Evolutionary conservation across 1,140 invertebrate species (phyloP), one percentile per base, ranked within the genome.

Genomic region (Aphelenchoides besseyi): DNA sequence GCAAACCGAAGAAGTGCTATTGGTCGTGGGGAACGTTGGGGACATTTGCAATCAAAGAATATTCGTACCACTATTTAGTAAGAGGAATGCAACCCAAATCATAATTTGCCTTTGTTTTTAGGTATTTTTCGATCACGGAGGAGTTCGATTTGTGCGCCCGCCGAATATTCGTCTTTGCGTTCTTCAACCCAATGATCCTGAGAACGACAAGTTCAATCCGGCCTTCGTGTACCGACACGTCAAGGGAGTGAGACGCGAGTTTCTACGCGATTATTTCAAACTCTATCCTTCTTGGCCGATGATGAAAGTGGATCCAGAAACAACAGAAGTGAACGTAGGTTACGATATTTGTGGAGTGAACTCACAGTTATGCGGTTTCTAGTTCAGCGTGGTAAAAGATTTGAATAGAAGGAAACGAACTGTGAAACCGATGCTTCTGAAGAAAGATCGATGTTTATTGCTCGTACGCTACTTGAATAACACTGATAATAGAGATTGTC

Each of bases 11-110:
- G 5, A 23, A 29, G 5, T 28, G 5, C 18, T 59, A 35, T 16
- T 66, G 63, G 63, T 16, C 16, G 30, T 66, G 63, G 63, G 63
- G 63, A 32, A 66, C 63, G 16, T 53, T 66, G 36, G 63, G 63
- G 12, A 66, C 26, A 2, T 66, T 66, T 30, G 28, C 63, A 2
- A 66, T 66, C 30, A 66, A 66, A 32, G 63, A 66, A 33, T 66
- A 66, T 30, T 12, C 12, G 18, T 66, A 18, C 32, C 63, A 66
- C 30, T 66, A 66, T 53, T 32, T 66, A 33, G 55, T 59, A 16
- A 28, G 55, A 29, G 16, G 5, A 28, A 33, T 59, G 5, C 18
- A 16, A 33, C 55, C 5, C 5, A 5, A 48, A 16, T 48, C 41
- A 12, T 48, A 48, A 48, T 16, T 48, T 23, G 12, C 23, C 41